A percentile compares a stretch with the other conserved stretches of the same genome.
phyloP scores from a whole-genome alignment of 1,140 invertebrate genomes.

The Schlechtendalia chinensis region DNA sequence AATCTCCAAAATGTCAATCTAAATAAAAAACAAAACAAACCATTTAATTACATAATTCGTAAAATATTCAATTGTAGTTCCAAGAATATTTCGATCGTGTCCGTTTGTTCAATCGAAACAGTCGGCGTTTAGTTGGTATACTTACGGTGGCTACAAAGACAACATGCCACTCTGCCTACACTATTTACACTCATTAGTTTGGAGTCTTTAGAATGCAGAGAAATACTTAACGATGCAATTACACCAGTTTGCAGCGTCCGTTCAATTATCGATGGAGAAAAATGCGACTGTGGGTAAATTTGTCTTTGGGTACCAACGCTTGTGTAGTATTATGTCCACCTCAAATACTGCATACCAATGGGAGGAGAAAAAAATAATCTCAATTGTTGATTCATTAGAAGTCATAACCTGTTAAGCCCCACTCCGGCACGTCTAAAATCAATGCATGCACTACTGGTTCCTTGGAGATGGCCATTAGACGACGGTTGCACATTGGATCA shows the following conservation, averaged over 20 bases:
- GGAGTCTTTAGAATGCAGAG: conserved; percentile 36
- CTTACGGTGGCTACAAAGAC: conserved; percentile 10
- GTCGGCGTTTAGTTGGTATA: conserved; percentile 4
- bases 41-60: neutral
- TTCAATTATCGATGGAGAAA: conserved; percentile 34
- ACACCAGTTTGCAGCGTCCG: conserved; percentile 31
- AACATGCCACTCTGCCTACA: conserved; percentile 1
- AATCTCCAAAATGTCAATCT: conserved; percentile 33
- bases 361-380: conserved; percentile 23
- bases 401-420: conserved; percentile 38
- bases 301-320: conserved; percentile 18
- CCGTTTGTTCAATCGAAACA: neutral
- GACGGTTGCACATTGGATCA: neutral
- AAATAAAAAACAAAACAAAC: neutral
- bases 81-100: conserved; percentile 16
- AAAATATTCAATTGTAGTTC: conserved; percentile 1
- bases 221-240: conserved; percentile 41
- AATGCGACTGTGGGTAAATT: conserved; percentile 42
- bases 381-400: conserved; percentile 43
- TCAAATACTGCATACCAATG: conserved; percentile 30
- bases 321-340: neutral
- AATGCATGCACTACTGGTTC: conserved; percentile 24
- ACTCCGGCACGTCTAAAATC: neutral
- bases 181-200: conserved; percentile 1
- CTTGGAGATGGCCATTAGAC: conserved; percentile 20